Evolutionary conservation across 2,113 vertebrate species (phyloP), one percentile per base, ranked within the genome.

Genomic region (Benthochromis sp.): DNA sequence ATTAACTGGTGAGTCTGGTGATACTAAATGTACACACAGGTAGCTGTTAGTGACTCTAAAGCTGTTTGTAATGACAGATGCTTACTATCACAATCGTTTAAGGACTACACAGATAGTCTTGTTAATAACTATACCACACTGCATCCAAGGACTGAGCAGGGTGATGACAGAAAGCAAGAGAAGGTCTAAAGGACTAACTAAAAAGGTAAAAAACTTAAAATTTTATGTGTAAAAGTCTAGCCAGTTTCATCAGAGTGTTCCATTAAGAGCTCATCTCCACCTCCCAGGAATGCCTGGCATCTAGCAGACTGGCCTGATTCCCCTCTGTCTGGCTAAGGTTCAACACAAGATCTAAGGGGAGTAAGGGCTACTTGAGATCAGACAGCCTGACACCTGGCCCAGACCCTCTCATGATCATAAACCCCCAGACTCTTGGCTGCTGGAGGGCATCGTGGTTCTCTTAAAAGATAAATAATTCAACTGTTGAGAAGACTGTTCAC

Each of bases 241-340:
- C 19, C 34, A 7, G 79, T 90, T 84, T 90, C 81, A 86, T 69
- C 27, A 4, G 73, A 59, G 73, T 71, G 84, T 57, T 89, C 69
- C 53, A 76, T 27, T 86, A 87, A 90, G 88, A 66, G 10, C 43
- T 29, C 43, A 76, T 29, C 61, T 79, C 76, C 53, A 66, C 66
- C 63, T 85, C 83, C 86, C 82, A 91, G 92, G 93, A 94, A 95
- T 95, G 84, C 63, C 85, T 63, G 91, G 93, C 90, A 95, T 95
- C 80, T 71, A 85, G 83, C 40, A 80, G 36, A 80, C 88, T 53
- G 84, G 76, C 69, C 81, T 13, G 24, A 54, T 71, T 82, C 80
- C 69, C 27, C 84, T 88, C 82, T 61, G 52, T 71, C 76, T 45
- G 83, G 24, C 81, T 82, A 89, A 66, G 53, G 59, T 31, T 80